Conservation (phyloP, 2,888 invertebrate genomes). For the Schizaphis graminum region DNA sequence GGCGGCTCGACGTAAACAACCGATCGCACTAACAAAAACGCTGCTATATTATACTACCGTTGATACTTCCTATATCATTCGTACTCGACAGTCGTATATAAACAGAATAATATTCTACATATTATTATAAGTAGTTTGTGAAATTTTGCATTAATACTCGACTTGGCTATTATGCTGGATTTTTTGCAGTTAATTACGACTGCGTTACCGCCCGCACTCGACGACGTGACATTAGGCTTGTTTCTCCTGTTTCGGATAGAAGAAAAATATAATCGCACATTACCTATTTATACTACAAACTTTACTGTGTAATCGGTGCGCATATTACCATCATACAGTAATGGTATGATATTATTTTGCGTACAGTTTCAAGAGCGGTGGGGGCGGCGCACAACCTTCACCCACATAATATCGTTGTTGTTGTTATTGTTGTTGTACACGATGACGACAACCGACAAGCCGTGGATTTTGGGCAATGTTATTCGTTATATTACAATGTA, state of each 20-base stretch:
- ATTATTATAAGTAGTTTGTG: neutral
- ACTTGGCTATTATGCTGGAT: slow-evolving; percentile 20
- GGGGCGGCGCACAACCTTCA: slow-evolving; percentile 40
- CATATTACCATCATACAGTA: neutral
- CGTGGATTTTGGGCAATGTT: neutral
- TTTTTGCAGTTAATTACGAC: neutral
- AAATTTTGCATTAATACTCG: slow-evolving; percentile 20
- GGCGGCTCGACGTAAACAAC: slow-evolving; percentile 41
- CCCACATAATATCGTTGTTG: slow-evolving; percentile 37
- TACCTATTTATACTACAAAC: neutral
- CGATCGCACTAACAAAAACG: neutral
- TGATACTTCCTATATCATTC: neutral
- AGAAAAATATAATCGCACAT: neutral
- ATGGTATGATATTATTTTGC: slow-evolving; percentile 12
- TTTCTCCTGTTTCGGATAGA: neutral
- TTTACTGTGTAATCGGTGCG: neutral
- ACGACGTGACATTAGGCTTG: neutral
- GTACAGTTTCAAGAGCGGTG: neutral
- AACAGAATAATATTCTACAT: no score
- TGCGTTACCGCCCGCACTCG: neutral
- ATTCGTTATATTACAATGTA: neutral
- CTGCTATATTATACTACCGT: neutral
- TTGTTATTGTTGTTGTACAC: neutral
- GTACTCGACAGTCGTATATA: neutral
- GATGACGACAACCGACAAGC: neutral